Conservation (phyloP, 2,113 vertebrate genomes). For the Petroica traversi region DNA sequence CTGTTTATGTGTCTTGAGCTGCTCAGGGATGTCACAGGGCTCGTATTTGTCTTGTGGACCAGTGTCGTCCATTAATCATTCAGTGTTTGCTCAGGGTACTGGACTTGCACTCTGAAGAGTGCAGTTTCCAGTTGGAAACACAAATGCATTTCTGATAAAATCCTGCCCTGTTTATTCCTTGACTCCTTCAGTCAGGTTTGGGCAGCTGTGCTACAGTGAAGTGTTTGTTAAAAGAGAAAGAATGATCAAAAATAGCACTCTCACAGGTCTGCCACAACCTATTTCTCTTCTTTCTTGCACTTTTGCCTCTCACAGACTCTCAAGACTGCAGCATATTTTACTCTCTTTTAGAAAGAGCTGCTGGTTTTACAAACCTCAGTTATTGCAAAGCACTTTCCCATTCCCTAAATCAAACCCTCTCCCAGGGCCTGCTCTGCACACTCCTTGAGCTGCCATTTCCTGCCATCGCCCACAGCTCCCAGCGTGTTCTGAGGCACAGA, state of each 20-base stretch:
- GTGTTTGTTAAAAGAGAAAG: background rate
- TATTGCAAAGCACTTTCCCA: background rate
- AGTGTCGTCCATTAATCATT: background rate
- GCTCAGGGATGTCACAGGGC: background rate
- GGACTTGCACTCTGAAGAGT: background rate
- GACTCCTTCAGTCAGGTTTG: background rate
- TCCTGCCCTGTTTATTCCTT: background rate
- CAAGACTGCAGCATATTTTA: background rate
- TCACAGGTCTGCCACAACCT: background rate
- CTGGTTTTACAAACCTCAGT: background rate
- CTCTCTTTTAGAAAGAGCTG: background rate
- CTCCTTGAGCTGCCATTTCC: conserved; percentile 18
- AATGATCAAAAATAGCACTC: background rate
- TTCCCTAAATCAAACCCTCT: background rate
- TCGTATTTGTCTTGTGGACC: background rate
- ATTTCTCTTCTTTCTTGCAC: background rate
- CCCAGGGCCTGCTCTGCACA: background rate
- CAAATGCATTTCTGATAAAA: background rate
- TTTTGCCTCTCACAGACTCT: background rate
- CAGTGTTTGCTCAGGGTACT: background rate
- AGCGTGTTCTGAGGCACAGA: background rate
- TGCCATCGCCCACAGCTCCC: background rate
- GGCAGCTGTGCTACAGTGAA: background rate
- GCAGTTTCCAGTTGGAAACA: background rate
- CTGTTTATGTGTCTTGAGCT: background rate